phyloP scores from a whole-genome alignment of 2,113 vertebrate genomes.

The Sigmodon hispidus region DNA sequence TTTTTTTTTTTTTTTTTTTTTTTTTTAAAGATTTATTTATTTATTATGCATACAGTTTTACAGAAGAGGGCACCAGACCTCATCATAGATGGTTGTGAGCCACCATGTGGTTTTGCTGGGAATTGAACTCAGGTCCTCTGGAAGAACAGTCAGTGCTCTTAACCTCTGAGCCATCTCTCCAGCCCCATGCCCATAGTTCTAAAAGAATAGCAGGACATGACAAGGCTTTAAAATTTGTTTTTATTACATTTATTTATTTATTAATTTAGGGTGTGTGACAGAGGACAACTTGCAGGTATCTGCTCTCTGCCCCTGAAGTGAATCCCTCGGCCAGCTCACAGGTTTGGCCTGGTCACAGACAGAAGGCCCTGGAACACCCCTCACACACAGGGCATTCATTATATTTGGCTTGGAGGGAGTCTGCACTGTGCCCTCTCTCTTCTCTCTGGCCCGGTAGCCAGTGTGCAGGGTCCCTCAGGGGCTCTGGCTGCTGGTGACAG shows the following conservation, averaged over 20 bases:
- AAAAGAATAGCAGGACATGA: background rate
- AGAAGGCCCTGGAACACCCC: background rate
- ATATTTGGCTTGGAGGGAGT: background rate
- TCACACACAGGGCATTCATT: background rate
- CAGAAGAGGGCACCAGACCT: too few relatives aligned
- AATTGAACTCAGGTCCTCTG: too few relatives aligned
- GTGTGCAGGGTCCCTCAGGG: constrained; percentile 81
- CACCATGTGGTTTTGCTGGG: too few relatives aligned
- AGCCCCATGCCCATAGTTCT: background rate
- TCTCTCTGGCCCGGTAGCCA: too few relatives aligned
- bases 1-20: too few relatives aligned
- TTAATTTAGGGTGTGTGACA: background rate
- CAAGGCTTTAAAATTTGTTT: background rate
- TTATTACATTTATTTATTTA: constrained; percentile 56
- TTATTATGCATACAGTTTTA: too few relatives aligned
- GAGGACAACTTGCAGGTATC: background rate
- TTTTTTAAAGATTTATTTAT: too few relatives aligned
- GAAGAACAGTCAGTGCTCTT: too few relatives aligned
- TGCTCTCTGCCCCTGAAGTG: background rate
- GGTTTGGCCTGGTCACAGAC: background rate
- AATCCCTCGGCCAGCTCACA: background rate
- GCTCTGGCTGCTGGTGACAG: constrained; percentile 87
- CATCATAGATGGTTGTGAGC: too few relatives aligned
- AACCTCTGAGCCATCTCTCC: too few relatives aligned
- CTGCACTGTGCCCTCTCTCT: background rate